Evolutionary conservation across 2,113 vertebrate species (phyloP).

Genomic region (Himantopus leucocephalus): DNA sequence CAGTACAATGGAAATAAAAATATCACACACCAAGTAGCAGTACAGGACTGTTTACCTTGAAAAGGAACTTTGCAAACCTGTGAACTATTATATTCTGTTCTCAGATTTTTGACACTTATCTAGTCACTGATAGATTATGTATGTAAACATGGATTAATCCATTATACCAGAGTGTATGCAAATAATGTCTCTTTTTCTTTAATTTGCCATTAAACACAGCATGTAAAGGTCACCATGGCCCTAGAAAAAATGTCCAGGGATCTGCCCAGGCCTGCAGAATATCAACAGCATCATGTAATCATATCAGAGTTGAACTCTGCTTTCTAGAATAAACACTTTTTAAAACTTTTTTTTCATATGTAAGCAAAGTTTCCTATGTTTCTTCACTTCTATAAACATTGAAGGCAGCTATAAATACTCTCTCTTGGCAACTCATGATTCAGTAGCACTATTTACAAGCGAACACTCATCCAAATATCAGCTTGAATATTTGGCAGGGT

Average conservation of each 20-base stretch:
- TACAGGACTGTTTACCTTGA: background rate
- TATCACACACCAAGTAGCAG: background rate
- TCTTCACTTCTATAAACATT: slow-evolving; percentile 41
- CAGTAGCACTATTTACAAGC: background rate
- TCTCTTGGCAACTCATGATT: background rate
- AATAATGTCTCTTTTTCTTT: background rate
- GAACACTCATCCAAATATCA: background rate
- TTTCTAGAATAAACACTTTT: slow-evolving; percentile 44
- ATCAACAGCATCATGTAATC: slow-evolving; percentile 6
- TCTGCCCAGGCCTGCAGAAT: background rate
- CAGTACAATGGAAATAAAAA: background rate
- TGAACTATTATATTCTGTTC: background rate
- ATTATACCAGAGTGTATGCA: background rate
- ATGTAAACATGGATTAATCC: slow-evolving; percentile 24
- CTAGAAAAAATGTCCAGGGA: background rate
- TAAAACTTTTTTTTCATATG: background rate
- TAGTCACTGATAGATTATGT: background rate
- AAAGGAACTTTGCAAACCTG: background rate
- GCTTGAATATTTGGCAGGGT: background rate
- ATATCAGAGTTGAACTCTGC: background rate
- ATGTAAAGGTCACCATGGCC: slow-evolving; percentile 25
- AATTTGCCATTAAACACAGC: background rate
- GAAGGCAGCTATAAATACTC: background rate
- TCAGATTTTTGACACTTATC: background rate
- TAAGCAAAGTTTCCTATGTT: slow-evolving; percentile 30